Conservation (phyloP, 1,140 invertebrate genomes). For the Drosophila subobscura region DNA sequence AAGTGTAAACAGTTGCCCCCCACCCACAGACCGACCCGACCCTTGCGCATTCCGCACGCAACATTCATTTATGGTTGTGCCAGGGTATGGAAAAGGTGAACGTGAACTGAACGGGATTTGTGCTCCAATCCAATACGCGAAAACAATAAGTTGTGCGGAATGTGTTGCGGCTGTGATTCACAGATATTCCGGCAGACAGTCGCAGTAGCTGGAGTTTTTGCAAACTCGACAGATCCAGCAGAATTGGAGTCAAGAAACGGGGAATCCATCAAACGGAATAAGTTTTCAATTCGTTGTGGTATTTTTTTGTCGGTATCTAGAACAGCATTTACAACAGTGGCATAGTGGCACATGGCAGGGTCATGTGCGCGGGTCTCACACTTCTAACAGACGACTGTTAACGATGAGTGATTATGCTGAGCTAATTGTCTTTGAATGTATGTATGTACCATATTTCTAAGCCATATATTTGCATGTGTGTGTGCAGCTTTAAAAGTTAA, state of each 20-base stretch:
- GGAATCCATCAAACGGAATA: too few relatives aligned
- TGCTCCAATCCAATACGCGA: conserved; percentile 9
- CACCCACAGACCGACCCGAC: conserved; percentile 27
- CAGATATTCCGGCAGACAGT: background rate
- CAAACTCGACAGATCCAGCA: too few relatives aligned
- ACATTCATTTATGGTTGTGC: conserved; percentile 32
- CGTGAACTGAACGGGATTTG: conserved; percentile 46
- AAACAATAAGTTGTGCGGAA: conserved; percentile 34
- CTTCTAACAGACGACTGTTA: too few relatives aligned
- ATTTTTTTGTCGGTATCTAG: too few relatives aligned
- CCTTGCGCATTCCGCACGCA: conserved; percentile 34
- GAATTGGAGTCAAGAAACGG: too few relatives aligned
- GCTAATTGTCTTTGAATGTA: background rate
- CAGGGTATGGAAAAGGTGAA: conserved; percentile 33
- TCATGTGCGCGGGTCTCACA: too few relatives aligned
- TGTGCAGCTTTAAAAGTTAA: too few relatives aligned
- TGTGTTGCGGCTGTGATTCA: conserved; percentile 27
- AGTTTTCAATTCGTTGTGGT: too few relatives aligned
- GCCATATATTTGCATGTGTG: too few relatives aligned
- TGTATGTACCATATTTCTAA: background rate
- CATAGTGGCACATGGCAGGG: too few relatives aligned
- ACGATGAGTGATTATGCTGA: too few relatives aligned
- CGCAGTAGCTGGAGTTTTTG: conserved; percentile 2
- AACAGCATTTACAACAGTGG: too few relatives aligned
- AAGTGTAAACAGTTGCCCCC: conserved; percentile 35